Base-by-base conservation (phyloP, 2,888 invertebrate species). In the Tetragonula carbonaria region DNA sequence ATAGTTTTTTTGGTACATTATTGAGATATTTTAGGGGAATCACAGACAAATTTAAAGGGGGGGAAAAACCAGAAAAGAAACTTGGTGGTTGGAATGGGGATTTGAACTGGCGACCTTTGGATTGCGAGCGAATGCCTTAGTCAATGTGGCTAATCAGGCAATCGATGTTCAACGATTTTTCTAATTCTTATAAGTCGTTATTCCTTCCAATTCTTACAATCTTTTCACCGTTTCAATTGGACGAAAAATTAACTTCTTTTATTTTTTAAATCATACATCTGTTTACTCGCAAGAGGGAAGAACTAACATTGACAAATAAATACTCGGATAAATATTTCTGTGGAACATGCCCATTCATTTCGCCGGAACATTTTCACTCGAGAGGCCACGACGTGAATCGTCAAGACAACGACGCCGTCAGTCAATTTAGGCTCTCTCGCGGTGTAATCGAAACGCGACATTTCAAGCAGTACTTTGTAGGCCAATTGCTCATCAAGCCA, bases 401-500 rank as follows among this genome's bases (percentile, higher is more conserved):
- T 66, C 11, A 13, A 53, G n/a, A 65, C 53, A 65, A 65, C 38
- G 65, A 55, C 13, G 65, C 74, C n/a, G 65, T n/a, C 18, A 18
- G 74, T 14, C 50, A 62, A 59, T 45, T 73, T 73, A 62, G 14
- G n/a, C n/a, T 18, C 16, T 5, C 51, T 33, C 13, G 28, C n/a
- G 21, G 21, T 21, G 59, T 45, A 51, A 83, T 82, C 73, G 85
- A 74, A 74, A 21, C 23, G 74, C 84, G 59, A 57, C 82, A 67
- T 82, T 28, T 67, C 70, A 70, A 51, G 38, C 23, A 57, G 38
- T 51, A 45, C 53, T 84, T 88, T 78, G 67, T 87, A 87, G 89
- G 87, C 75, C 87, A 84, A 82, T 75, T 67, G 77, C 4, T 82
- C 74, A 84, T 87, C 67, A 82, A 81, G 80, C 66, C 74, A 33